Evolutionary conservation across 2,888 invertebrate genomes (phyloP), one percentile per base, ranked within the genome.

Genomic region (Diplolepis rosae): DNA sequence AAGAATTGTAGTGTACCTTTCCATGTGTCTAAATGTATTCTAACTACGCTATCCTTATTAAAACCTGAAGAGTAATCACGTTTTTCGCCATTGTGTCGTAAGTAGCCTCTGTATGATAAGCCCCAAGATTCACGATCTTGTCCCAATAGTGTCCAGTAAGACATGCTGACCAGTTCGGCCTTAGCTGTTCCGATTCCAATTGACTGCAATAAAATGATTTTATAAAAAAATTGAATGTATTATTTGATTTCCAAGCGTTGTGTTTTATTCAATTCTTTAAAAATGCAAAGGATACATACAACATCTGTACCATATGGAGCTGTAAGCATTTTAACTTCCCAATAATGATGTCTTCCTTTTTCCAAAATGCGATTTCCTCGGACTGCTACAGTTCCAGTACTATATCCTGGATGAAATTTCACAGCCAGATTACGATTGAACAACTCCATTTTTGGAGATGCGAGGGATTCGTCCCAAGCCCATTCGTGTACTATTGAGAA

Each of bases 221-320:
- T 24, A 39, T n/a, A n/a, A n/a, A n/a, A n/a, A n/a, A n/a, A n/a
- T n/a, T n/a, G n/a, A n/a, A n/a, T n/a, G n/a, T n/a, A n/a, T n/a
- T n/a, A n/a, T n/a, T n/a, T n/a, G n/a, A n/a, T n/a, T n/a, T n/a
- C n/a, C n/a, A n/a, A n/a, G n/a, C n/a, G n/a, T n/a, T n/a, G n/a
- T n/a, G n/a, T n/a, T n/a, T n/a, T n/a, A n/a, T n/a, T 4, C 7
- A 54, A 54, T 28, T 13, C 28, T n/a, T n/a, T n/a, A 15, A 3
- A 13, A 56, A 32, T 65, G n/a, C 28, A 15, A 11, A 15, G 11
- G 32, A 54, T 56, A 90, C 93, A 92, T 90, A 96, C 97, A 91
- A 96, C 94, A 90, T 97, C 97, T 35, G 97, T 97, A 32, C 97
- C 97, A 86, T 95, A 95, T 0, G 95, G 92, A 30, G 92, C 92